Evolutionary conservation across 2,113 vertebrate species (phyloP).

Genomic region (Gymnobelideus leadbeateri): DNA sequence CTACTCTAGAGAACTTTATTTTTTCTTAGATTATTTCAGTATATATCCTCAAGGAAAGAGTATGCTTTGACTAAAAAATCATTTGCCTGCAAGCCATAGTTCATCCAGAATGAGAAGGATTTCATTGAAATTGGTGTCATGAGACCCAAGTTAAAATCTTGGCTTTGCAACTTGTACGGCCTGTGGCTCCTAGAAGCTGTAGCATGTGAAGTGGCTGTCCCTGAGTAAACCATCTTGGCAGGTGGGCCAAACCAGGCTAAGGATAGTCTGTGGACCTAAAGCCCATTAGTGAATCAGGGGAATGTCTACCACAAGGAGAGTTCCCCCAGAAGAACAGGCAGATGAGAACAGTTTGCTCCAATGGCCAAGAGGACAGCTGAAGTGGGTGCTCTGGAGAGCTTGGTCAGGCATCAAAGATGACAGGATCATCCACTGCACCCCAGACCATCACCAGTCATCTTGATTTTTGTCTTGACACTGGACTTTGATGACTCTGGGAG

Average conservation of each 20-base stretch:
- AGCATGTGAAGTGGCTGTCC: background rate
- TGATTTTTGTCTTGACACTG: background rate
- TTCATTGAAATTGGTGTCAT: background rate
- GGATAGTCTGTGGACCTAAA: background rate
- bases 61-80: background rate
- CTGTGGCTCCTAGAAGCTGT: background rate
- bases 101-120: background rate
- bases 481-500: background rate
- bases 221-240: background rate
- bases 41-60: background rate
- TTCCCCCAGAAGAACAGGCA: background rate
- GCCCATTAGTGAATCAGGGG: background rate
- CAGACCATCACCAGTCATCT: background rate
- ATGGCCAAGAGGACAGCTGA: background rate
- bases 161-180: background rate
- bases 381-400: background rate
- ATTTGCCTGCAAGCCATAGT: background rate
- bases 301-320: too few relatives aligned
- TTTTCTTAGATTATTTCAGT: conserved; percentile 3
- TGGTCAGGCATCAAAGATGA: too few relatives aligned
- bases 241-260: background rate
- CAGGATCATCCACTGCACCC: background rate
- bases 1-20: conserved; percentile 12
- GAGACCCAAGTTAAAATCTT: background rate
- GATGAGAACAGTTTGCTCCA: background rate